Base-by-base conservation (phyloP, 2,888 invertebrate species). In the Sceliomorpha sp. region DNA sequence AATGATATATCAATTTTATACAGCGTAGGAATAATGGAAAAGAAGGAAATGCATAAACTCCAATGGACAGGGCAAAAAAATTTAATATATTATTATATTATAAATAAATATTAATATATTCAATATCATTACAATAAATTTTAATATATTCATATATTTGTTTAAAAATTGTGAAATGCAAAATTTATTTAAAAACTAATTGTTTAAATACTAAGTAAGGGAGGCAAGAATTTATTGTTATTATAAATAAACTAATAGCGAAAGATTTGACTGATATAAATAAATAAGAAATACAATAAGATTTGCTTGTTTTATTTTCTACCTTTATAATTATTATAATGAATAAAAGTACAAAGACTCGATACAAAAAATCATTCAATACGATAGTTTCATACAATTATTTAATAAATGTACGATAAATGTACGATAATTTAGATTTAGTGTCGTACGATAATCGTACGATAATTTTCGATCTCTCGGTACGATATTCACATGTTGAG, bases 401-500 rank as follows among this genome's bases (percentile, higher is more conserved):
- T n/a, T n/a, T n/a, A n/a, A n/a, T n/a, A n/a, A n/a, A n/a, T n/a
- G n/a, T n/a, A n/a, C n/a, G n/a, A 36, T 36, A 10, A 36, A 39
- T 8, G 4, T 13, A 39, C 14, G 39, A 24, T 39, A 39, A 9
- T 39, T 36, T 39, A 8, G 14, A 4, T 39, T 39, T 39, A 17
- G n/a, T 9, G 39, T 9, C 39, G 17, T 39, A 39, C 39, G 39
- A 39, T 39, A 17, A 39, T 39, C 17, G 39, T 39, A 39, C 39
- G 24, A 24, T 24, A 24, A 24, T 24, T 24, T 24, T 24, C 24
- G 24, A 24, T 24, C 4, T 24, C 24, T 39, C 17, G 39, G n/a
- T 39, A 39, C 39, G 15, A 39, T 17, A n/a, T 39, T 17, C 17
- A 4, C 17, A n/a, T 17, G 39, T 39, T 20, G 39, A 39, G 39